phyloP scores from a whole-genome alignment of 2,888 invertebrate genomes.

The Chymomyza fuscimana region DNA sequence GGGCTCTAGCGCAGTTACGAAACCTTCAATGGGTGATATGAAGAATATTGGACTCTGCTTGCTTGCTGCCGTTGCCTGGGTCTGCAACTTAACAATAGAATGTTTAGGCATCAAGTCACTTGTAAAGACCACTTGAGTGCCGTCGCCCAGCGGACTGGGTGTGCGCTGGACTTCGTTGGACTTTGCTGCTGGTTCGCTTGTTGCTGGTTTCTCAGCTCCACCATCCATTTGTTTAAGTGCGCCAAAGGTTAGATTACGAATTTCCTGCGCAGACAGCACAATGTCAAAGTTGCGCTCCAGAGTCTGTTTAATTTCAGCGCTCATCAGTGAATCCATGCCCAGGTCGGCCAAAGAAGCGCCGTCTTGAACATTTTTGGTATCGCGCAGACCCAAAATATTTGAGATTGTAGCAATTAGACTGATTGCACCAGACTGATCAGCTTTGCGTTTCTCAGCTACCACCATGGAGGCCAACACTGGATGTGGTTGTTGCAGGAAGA shows the following conservation, averaged over 20 bases:
- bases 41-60: constrained; percentile 83
- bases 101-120: constrained; percentile 88
- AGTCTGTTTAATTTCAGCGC: constrained; percentile 98
- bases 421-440: constrained; percentile 82
- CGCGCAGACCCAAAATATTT: constrained; percentile 94
- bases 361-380: constrained; percentile 88
- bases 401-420: constrained; percentile 89
- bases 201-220: constrained; percentile 56
- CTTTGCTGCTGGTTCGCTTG: constrained; percentile 31
- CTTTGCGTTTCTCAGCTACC: constrained; percentile 90
- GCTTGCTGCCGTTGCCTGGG: constrained; percentile 76
- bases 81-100: constrained; percentile 85
- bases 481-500: constrained; percentile 93
- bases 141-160: constrained; percentile 78
- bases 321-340: constrained; percentile 99
- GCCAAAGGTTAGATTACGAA: constrained; percentile 90
- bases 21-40: constrained; percentile 94
- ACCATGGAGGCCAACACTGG: constrained; percentile 91
- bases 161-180: constrained; percentile 51
- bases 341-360: constrained; percentile 93
- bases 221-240: constrained; percentile 83
- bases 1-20: constrained; percentile 85
- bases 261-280: constrained; percentile 93
- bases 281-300: constrained; percentile 95
- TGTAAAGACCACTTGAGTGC: constrained; percentile 82